Evolutionary conservation across 2,888 invertebrate species (phyloP), one percentile per base, ranked within the genome.

Genomic region (Cephonodes hylas): DNA sequence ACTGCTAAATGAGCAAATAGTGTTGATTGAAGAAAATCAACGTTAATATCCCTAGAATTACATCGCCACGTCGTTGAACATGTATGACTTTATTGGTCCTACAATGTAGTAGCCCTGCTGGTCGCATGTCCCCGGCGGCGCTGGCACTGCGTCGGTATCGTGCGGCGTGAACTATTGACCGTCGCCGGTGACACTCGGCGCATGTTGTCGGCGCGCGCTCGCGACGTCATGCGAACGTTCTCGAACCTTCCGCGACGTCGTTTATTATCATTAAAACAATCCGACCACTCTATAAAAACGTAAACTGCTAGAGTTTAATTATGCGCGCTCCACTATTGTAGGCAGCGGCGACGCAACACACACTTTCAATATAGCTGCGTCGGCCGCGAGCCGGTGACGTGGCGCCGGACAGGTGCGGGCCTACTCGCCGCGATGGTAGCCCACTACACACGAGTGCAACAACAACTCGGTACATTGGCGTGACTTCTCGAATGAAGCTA

Each of bases 171-270:
- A 53, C 53, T 31, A 31, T 53, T 53, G 53, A 53, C 53, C 53
- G 53, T 46, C 27, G 53, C 27, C 53, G 18, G 15, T 53, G 48
- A 53, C 48, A 53, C 27, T n/a, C n/a, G n/a, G n/a, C n/a, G n/a
- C n/a, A n/a, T n/a, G n/a, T n/a, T n/a, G n/a, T n/a, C n/a, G n/a
- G n/a, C n/a, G n/a, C n/a, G n/a, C 18, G 25, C 22, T 8, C 27
- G 25, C 48, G 48, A 31, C 15, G 27, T 53, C 27, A 53, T 53
- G 53, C 53, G 31, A 53, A 53, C 31, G 8, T 7, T 48, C 53
- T 53, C 8, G 53, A 53, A 53, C 27, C 3, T 53, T 53, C 53
- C 53, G 7, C 7, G 3, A n/a, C 38, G n/a, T 3, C 38, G 13
- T n/a, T 10, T n/a, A 38, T 38, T 38, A 38, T 38, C 38, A 38